phyloP scores from a whole-genome alignment of 1,140 invertebrate species.

The Aphaenogaster floridana region DNA sequence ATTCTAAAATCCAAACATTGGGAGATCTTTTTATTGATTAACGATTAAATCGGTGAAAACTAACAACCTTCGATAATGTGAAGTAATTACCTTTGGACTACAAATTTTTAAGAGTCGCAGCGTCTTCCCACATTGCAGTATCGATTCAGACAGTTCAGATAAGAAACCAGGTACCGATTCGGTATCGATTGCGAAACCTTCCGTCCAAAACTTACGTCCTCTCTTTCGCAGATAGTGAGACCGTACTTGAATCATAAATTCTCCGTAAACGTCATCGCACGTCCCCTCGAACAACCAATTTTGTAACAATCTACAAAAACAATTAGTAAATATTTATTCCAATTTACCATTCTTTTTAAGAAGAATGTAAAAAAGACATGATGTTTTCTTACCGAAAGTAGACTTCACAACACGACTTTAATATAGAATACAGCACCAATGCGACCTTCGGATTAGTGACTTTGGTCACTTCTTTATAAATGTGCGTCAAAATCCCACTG shows the following conservation, averaged over 20 bases:
- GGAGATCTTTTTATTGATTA: conserved; percentile 19
- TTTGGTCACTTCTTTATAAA: conserved; percentile 88
- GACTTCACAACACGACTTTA: conserved; percentile 88
- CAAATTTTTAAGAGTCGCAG: conserved; percentile 88
- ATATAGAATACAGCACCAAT: conserved; percentile 87
- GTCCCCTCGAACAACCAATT: conserved; percentile 89
- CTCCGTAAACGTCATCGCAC: conserved; percentile 87
- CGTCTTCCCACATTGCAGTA: conserved; percentile 89
- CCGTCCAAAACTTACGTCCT: conserved; percentile 89
- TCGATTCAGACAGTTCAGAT: conserved; percentile 86
- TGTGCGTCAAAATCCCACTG: conserved; percentile 88
- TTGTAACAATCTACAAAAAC: conserved; percentile 87
- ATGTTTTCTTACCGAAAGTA: conserved; percentile 88
- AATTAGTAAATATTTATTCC: not conserved
- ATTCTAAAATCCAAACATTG: conserved; percentile 83
- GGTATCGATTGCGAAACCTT: conserved; percentile 87
- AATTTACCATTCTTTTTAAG: not conserved
- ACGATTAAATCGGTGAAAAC: not conserved
- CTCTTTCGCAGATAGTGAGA: conserved; percentile 86
- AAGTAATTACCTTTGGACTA: conserved; percentile 86
- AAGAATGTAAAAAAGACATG: not conserved
- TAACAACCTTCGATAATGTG: not conserved
- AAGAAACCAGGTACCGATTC: conserved; percentile 88
- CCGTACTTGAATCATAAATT: conserved; percentile 89
- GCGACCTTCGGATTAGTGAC: conserved; percentile 87